Evolutionary conservation across 2,888 invertebrate species (phyloP).

Genomic region (Agapostemon virescens): DNA sequence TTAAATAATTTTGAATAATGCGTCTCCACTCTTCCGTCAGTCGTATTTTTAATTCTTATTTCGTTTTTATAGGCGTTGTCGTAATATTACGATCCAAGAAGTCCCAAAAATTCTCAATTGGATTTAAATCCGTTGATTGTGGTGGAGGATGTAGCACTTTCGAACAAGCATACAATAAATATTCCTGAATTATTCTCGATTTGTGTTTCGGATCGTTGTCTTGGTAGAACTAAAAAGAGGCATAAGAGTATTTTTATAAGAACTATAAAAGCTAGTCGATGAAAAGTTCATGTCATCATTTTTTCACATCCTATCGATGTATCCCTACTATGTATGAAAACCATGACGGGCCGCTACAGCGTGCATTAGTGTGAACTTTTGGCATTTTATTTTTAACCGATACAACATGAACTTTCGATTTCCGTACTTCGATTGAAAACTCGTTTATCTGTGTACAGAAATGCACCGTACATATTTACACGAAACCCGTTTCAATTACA

Average conservation of each 20-base stretch:
- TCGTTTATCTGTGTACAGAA: slow-evolving; percentile 45
- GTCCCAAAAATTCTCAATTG: too few species aligned
- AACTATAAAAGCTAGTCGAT: neutral
- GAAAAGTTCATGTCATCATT: slow-evolving; percentile 46
- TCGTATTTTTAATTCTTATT: too few species aligned
- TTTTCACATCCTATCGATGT: slow-evolving; percentile 37
- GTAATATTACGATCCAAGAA: too few species aligned
- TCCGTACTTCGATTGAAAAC: slow-evolving; percentile 46
- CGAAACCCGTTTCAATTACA: slow-evolving; percentile 20
- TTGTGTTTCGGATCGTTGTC: too few species aligned
- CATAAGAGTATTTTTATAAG: slow-evolving; percentile 1
- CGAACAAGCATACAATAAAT: too few species aligned
- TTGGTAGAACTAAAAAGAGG: too few species aligned
- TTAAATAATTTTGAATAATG: too few species aligned
- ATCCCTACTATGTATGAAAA: slow-evolving; percentile 28
- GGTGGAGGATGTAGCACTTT: too few species aligned
- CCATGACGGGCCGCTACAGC: neutral
- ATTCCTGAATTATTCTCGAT: too few species aligned
- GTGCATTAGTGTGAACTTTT: slow-evolving; percentile 38
- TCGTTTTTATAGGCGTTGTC: too few species aligned
- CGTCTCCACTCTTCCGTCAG: too few species aligned
- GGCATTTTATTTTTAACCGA: slow-evolving; percentile 39
- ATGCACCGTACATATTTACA: slow-evolving; percentile 30
- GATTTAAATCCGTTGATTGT: too few species aligned
- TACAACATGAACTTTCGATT: slow-evolving; percentile 39